These are phyloP conservation scores for Sebastiscus albofasciatus DNA, from an alignment of 2,797 vertebrate species.

Conservation along the genomic window DNA sequence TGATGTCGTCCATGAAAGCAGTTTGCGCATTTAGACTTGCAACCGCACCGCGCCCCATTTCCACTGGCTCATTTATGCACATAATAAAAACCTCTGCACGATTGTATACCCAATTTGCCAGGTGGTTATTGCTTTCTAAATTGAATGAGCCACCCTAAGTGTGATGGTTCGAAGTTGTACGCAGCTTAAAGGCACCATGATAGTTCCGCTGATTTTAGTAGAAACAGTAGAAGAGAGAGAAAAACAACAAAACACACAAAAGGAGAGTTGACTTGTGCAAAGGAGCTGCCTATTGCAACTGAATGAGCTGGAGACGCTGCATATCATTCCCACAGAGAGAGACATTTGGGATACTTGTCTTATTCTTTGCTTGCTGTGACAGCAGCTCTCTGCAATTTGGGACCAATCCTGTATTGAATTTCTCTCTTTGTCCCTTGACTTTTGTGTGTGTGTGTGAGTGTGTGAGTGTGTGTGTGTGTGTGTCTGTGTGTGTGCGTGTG, in stretches of 20 bases:
- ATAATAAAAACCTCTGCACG: slow-evolving; percentile 72
- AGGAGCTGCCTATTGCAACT: slow-evolving; percentile 14
- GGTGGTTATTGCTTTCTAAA: slow-evolving; percentile 80
- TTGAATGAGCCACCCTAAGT: slow-evolving; percentile 79
- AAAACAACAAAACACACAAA: slow-evolving; percentile 48
- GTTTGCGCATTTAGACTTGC: slow-evolving; percentile 64
- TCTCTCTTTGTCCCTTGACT: slow-evolving; percentile 27
- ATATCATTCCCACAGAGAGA: slow-evolving; percentile 28
- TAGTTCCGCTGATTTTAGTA: slow-evolving; percentile 57
- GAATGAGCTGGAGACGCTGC: slow-evolving; percentile 23
- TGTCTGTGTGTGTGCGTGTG: background rate
- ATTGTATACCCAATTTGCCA: slow-evolving; percentile 81
- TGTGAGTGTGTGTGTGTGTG: background rate
- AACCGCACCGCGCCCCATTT: slow-evolving; percentile 61
- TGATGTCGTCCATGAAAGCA: slow-evolving; percentile 76
- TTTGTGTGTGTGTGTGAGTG: background rate
- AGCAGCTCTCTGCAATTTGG: slow-evolving; percentile 33
- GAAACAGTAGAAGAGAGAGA: slow-evolving; percentile 48
- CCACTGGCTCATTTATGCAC: slow-evolving; percentile 76
- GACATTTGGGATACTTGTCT: slow-evolving; percentile 41
- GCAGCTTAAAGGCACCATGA: slow-evolving; percentile 70
- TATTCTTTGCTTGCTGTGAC: slow-evolving; percentile 31
- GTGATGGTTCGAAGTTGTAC: slow-evolving; percentile 69
- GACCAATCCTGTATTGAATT: slow-evolving; percentile 26
- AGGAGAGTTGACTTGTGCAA: slow-evolving; percentile 29